Conservation (phyloP, 2,888 invertebrate species). For the Zele albiditarsus region DNA sequence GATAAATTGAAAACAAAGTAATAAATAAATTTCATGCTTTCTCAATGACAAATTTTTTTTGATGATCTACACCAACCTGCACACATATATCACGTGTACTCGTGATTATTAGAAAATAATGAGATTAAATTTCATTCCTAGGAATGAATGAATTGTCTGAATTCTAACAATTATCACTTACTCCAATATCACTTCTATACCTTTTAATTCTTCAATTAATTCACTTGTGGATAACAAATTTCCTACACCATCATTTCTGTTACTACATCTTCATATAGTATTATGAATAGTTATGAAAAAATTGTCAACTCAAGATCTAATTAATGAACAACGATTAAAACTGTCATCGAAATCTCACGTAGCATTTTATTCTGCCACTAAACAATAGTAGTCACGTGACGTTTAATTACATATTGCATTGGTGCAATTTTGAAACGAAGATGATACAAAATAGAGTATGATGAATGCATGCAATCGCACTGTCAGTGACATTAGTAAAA, state of each 20-base stretch:
- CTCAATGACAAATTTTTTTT: too few species aligned
- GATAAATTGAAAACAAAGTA: too few species aligned
- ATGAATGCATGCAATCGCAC: conserved; percentile 5
- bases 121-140: neutral
- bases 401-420: neutral
- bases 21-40: too few species aligned
- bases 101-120: neutral
- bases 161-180: neutral
- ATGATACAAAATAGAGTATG: neutral
- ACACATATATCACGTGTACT: too few species aligned
- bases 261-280: too few species aligned
- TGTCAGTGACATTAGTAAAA: conserved; percentile 16
- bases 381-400: conserved; percentile 3
- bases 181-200: too few species aligned
- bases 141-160: neutral
- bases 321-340: neutral
- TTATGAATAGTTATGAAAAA: neutral
- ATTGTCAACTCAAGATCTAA: neutral
- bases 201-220: too few species aligned
- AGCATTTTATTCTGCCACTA: neutral
- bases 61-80: too few species aligned
- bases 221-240: too few species aligned
- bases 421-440: neutral
- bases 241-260: too few species aligned
- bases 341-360: neutral